Conservation (phyloP, 2,797 vertebrate species). For the Carapus acus region DNA sequence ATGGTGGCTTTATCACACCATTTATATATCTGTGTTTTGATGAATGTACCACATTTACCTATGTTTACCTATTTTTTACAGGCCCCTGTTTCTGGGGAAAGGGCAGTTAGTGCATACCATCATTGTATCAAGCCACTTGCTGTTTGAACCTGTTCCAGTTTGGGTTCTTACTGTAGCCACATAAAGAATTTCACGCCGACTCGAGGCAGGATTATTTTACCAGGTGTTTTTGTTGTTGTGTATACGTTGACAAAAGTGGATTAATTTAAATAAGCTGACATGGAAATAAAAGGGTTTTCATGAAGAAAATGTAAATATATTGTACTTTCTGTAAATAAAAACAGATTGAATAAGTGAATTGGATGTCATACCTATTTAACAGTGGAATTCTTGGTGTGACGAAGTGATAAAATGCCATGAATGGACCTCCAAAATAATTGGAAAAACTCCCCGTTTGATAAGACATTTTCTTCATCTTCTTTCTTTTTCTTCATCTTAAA, state of each 20-base stretch:
- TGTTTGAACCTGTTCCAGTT: no score
- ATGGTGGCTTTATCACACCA: constrained; percentile 15
- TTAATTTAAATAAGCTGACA: constrained; percentile 48
- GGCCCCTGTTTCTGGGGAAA: constrained; percentile 25
- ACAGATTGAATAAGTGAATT: constrained; percentile 50
- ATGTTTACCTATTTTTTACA: constrained; percentile 26
- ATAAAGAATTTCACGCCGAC: constrained; percentile 30
- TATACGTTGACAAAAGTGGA: constrained; percentile 27
- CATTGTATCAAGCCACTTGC: constrained; percentile 38
- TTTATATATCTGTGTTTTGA: constrained; percentile 7
- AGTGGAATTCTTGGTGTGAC: no score
- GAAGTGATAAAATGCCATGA: no score
- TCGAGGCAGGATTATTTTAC: constrained; percentile 10
- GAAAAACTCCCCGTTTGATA: no score
- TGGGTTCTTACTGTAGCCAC: constrained; percentile 21
- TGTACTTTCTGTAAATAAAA: constrained; percentile 72
- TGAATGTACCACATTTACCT: not conserved
- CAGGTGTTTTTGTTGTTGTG: constrained; percentile 28
- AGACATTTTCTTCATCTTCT: no score
- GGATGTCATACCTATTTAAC: no score
- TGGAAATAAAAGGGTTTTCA: constrained; percentile 45
- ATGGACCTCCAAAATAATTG: no score
- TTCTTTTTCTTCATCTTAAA: no score
- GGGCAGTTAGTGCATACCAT: no score
- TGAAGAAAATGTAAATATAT: constrained; percentile 63